Evolutionary conservation across 2,888 invertebrate species (phyloP).

Genomic region (Dryococelus australis): DNA sequence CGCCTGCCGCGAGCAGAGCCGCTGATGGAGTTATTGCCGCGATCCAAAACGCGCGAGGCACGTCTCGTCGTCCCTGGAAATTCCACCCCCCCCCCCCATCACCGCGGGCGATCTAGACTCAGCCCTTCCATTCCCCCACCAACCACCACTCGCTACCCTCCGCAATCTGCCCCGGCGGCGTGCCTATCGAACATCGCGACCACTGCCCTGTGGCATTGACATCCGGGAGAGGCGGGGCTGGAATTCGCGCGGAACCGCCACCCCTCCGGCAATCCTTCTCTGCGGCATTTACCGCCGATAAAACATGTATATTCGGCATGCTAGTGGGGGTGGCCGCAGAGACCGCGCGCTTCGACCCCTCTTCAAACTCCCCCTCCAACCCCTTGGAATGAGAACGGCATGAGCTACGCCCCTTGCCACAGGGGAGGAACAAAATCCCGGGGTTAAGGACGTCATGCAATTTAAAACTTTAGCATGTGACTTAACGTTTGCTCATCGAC

Average conservation of each 20-base stretch:
- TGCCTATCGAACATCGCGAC: neutral
- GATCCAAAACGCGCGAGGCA: neutral
- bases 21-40: neutral
- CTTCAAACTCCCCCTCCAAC: neutral
- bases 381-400: neutral
- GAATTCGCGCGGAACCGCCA: neutral
- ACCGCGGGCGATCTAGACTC: neutral
- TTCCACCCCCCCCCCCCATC: neutral
- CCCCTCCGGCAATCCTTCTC: neutral
- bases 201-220: neutral
- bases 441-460: too few species aligned
- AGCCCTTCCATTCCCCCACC: neutral
- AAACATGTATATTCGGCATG: conserved; percentile 3
- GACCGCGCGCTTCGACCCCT: neutral
- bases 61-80: neutral
- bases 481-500: too few species aligned
- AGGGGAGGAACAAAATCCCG: too few species aligned
- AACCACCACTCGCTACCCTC: neutral
- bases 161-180: neutral
- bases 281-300: conserved; percentile 4
- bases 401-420: neutral
- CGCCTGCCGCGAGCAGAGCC: neutral
- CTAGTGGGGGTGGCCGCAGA: neutral
- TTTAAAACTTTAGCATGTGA: too few species aligned
- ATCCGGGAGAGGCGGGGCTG: neutral